phyloP scores from a whole-genome alignment of 2,113 vertebrate genomes.

The Oplegnathus fasciatus region DNA sequence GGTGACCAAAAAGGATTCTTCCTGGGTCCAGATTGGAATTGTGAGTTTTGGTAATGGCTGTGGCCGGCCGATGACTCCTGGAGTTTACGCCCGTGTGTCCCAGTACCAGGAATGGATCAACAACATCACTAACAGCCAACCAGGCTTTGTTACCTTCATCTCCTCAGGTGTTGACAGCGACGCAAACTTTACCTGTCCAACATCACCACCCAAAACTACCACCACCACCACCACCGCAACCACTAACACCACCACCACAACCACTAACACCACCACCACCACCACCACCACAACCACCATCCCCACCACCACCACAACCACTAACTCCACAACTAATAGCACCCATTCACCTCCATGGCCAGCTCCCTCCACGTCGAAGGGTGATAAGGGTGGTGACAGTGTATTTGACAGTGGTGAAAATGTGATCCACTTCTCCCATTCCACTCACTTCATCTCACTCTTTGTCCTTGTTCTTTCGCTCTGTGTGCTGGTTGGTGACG shows the following conservation, averaged over 20 bases:
- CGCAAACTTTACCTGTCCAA: not conserved
- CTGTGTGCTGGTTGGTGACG: not conserved
- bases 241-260: no score
- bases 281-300: rapidly evolving
- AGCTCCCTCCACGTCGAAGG: no score
- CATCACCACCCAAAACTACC: not conserved
- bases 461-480: constrained; percentile 1
- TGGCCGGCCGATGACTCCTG: constrained; percentile 84
- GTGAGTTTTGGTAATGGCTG: constrained; percentile 89
- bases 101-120: constrained; percentile 87
- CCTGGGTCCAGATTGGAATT: constrained; percentile 88
- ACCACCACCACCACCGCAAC: rapidly evolving
- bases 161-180: not conserved
- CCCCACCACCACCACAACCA: no score
- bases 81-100: constrained; percentile 87
- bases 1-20: constrained; percentile 73
- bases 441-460: constrained; percentile 15
- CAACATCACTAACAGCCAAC: not conserved
- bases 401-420: constrained; percentile 21
- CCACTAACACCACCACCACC: no score
- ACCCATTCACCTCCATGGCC: not conserved
- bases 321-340: not conserved
- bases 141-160: constrained; percentile 41
- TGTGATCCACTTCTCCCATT: constrained; percentile 20
- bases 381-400: not conserved